phyloP scores from a whole-genome alignment of 2,888 invertebrate species.

The Amblyteles armatorius region DNA sequence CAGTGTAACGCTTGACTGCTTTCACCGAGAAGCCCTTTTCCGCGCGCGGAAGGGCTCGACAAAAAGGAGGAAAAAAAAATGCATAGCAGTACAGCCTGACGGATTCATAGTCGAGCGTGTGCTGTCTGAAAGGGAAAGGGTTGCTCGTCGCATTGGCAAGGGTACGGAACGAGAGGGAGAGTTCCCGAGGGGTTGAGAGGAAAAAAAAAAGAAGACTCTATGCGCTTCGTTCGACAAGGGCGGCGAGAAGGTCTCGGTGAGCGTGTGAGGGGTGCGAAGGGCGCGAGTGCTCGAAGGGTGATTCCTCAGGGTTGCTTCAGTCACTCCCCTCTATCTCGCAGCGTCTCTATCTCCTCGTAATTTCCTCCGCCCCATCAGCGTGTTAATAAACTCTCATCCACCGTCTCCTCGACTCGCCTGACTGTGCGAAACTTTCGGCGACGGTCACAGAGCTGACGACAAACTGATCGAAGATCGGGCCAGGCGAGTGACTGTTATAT shows the following conservation, averaged over 20 bases:
- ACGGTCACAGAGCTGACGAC: conserved; percentile 3
- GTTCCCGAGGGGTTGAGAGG: conserved; percentile 25
- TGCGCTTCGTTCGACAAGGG: conserved; percentile 59
- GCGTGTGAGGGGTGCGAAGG: conserved; percentile 55
- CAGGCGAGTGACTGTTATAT: not conserved
- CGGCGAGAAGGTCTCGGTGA: conserved; percentile 65
- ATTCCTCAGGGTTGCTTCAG: conserved; percentile 32
- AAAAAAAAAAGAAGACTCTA: conserved; percentile 32
- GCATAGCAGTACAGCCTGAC: conserved; percentile 14
- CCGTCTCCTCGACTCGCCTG: conserved; percentile 4
- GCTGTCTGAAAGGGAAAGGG: conserved; percentile 59
- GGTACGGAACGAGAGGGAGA: conserved; percentile 60
- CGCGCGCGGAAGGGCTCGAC: conserved; percentile 23
- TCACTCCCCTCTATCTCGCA: not conserved
- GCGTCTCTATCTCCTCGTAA: not conserved
- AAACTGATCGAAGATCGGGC: conserved; percentile 32
- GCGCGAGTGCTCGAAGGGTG: conserved; percentile 57
- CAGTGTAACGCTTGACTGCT: conserved; percentile 40
- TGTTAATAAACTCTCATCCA: conserved; percentile 3
- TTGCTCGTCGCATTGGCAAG: conserved; percentile 39
- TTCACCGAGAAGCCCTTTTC: conserved; percentile 51
- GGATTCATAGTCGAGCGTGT: conserved; percentile 39
- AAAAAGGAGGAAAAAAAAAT: not conserved
- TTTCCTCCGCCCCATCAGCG: conserved; percentile 9
- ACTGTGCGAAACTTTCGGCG: conserved; percentile 33